Conservation (phyloP, 1,140 invertebrate species). For the Choristoneura fumiferana region DNA sequence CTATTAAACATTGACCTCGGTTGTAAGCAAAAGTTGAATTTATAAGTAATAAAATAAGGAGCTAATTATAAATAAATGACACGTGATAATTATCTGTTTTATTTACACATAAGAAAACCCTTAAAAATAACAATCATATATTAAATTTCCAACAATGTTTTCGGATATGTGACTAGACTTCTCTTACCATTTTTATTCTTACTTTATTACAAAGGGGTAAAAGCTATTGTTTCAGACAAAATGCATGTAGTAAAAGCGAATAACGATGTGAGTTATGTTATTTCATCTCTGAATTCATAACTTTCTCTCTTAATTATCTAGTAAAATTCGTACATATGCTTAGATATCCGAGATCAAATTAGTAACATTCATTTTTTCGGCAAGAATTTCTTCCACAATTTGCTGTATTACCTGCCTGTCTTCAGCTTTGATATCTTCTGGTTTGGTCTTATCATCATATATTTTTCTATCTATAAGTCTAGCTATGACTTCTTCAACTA, state of each 20-base stretch:
- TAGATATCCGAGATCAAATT: conserved; percentile 10
- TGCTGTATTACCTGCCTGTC: conserved; percentile 70
- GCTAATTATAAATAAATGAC: conserved; percentile 1
- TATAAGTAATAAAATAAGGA: neutral
- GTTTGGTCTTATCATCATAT: conserved; percentile 68
- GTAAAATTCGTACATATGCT: too few species aligned
- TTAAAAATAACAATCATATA: conserved; percentile 3
- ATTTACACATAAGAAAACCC: conserved; percentile 13
- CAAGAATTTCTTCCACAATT: conserved; percentile 73
- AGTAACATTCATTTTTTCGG: conserved; percentile 56
- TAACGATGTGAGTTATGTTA: too few species aligned
- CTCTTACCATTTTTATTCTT: neutral
- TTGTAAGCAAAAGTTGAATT: neutral
- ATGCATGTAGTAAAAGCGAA: conserved; percentile 4
- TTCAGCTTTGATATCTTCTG: conserved; percentile 60
- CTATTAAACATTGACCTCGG: neutral
- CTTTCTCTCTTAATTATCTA: too few species aligned
- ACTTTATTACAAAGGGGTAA: neutral
- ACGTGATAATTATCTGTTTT: conserved; percentile 3
- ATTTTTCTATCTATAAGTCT: conserved; percentile 72
- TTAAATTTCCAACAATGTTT: conserved; percentile 8
- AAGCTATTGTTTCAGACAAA: conserved; percentile 9
- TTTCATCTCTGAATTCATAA: neutral
- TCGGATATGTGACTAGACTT: conserved; percentile 17
- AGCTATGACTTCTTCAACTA: conserved; percentile 73